Evolutionary conservation across 2,888 invertebrate species (phyloP).

Genomic region (Dendrolimus pini): DNA sequence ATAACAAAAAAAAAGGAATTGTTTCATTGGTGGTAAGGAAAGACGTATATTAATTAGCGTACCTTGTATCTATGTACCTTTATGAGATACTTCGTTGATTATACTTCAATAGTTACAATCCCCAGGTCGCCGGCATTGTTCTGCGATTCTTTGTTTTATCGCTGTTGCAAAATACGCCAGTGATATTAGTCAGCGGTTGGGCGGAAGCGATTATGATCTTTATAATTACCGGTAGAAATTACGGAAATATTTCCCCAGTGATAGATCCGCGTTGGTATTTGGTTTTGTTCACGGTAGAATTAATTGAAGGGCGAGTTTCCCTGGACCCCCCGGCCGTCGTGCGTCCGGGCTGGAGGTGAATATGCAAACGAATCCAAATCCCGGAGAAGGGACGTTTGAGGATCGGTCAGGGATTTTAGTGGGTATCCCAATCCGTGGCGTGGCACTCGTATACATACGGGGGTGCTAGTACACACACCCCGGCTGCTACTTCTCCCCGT

Average conservation of each 20-base stretch:
- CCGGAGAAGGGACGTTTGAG: too few relatives aligned
- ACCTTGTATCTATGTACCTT: not conserved
- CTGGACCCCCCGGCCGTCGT: not conserved
- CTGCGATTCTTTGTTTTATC: constrained; percentile 20
- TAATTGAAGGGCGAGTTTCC: constrained; percentile 18
- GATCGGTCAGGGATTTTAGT: too few relatives aligned
- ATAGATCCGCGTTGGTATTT: constrained; percentile 17
- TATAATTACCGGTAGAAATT: constrained; percentile 23
- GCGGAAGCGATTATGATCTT: constrained; percentile 22
- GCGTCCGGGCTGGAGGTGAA: too few relatives aligned
- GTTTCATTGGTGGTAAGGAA: too few relatives aligned
- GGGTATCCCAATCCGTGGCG: too few relatives aligned
- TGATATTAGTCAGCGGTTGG: constrained; percentile 17
- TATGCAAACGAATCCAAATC: too few relatives aligned
- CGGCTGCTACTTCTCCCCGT: too few relatives aligned
- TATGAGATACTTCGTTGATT: not conserved
- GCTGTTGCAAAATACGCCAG: constrained; percentile 13
- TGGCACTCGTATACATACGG: too few relatives aligned
- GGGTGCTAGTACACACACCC: too few relatives aligned
- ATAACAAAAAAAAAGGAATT: too few relatives aligned
- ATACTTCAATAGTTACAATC: constrained; percentile 10
- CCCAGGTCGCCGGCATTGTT: constrained; percentile 21
- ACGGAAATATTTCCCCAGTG: constrained; percentile 21
- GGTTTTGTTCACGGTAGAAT: constrained; percentile 23
- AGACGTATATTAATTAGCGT: too few relatives aligned